Base-by-base conservation (phyloP, 2,113 vertebrate species). In the Triplophysa dalaica region DNA sequence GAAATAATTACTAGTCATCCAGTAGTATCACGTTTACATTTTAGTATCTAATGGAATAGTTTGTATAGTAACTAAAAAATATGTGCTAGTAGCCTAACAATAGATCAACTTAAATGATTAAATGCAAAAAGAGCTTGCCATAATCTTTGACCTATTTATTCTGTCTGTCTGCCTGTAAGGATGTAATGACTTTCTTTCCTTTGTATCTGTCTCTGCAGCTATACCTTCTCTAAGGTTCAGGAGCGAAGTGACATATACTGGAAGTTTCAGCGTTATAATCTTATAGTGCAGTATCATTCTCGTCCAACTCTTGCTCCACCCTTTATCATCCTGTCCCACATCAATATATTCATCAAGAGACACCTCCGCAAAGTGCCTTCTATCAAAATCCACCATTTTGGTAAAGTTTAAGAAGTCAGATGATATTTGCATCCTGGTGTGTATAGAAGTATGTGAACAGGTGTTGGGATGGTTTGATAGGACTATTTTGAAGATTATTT, bases 191-290 rank as follows among this genome's bases (percentile, higher is more conserved):
- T 52, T 66, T 38, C 11, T 43, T 10, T 52, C 41, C 8, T 68
- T 62, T 29, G 33, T 68, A n/a, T 75, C 8, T 68, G 29, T 81
- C 48, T 72, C n/a, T 73, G 2, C 88, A 97, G 96, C 80, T 87
- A 94, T 89, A 97, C 96, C 0, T 97, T 97, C 82, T 82, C 83
- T 83, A 94, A 95, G 83, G 96, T 96, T 5, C 96, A 97, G 80
- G 94, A 89, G 0, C 93, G 94, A 89, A 96, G 96, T 1, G 96
- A 97, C 85, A 94, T 91, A 70, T 95, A 96, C 82, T 97, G 96
- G 96, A 96, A 96, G 88, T 94, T 94, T 54, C 96, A 97, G 85
- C 94, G 95, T 38, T 97, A 95, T 85, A 94, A 93, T 81, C 90
- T 97, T 75, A 95, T 97, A 38, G 93, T 94, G 69, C 93, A 95